Conservation (phyloP, 2,113 vertebrate species). For the Corythornis cristatus region DNA sequence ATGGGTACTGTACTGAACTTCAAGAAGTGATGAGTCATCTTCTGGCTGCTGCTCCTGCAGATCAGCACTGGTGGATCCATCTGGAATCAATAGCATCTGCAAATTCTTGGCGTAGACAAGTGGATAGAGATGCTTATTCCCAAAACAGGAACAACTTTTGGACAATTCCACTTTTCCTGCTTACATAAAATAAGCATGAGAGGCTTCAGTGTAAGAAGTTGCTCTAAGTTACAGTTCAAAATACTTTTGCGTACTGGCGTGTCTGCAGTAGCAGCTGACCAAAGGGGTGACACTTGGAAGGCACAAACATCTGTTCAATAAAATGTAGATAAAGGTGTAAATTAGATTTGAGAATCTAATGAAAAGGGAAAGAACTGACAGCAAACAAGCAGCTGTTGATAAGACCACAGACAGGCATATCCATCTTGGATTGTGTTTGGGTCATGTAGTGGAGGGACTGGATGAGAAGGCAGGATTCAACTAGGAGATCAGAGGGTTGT, state of each 20-base stretch:
- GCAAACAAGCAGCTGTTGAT: not conserved
- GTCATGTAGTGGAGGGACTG: not conserved
- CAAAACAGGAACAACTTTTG: not conserved
- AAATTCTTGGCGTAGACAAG: not conserved
- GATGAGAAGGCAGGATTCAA: not conserved
- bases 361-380: not conserved
- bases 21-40: not conserved
- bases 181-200: not conserved
- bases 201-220: not conserved
- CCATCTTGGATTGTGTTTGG: not conserved
- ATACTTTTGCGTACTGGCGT: not conserved
- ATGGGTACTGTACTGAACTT: not conserved
- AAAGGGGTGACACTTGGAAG: not conserved
- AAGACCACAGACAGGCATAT: not conserved
- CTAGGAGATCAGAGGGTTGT: not conserved
- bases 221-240: not conserved
- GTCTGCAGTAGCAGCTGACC: not conserved
- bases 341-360: not conserved
- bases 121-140: not conserved
- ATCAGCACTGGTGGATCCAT: not conserved
- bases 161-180: not conserved
- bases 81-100: conserved; percentile 28
- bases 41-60: conserved; percentile 5
- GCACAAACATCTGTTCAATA: not conserved
- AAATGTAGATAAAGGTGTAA: not conserved